A percentile compares a stretch with the other conserved stretches of the same genome.
phyloP scores from a whole-genome alignment of 2,797 vertebrate genomes.

The Bucorvus abyssinicus region DNA sequence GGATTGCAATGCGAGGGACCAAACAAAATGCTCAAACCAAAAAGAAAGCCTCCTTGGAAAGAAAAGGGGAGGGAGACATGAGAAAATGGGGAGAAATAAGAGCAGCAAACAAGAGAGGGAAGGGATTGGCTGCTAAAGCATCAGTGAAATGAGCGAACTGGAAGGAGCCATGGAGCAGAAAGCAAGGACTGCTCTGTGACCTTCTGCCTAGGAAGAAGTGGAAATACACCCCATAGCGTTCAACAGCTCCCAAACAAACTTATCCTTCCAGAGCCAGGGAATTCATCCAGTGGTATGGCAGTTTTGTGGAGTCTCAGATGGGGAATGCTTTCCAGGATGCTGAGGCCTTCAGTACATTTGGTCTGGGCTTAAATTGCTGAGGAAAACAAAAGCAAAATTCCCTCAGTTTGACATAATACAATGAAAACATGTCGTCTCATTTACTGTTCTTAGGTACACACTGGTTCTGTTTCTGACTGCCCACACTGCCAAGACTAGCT shows the following conservation, averaged over 20 bases:
- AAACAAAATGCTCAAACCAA: neutral
- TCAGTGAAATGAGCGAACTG: neutral
- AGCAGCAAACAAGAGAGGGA: neutral
- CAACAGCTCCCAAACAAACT: neutral
- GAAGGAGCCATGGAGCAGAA: neutral
- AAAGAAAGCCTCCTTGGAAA: neutral
- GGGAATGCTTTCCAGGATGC: neutral
- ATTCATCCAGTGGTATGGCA: neutral
- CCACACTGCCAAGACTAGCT: neutral
- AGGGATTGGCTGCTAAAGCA: neutral
- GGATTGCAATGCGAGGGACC: neutral
- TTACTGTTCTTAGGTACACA: neutral
- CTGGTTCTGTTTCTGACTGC: neutral
- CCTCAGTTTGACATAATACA: neutral
- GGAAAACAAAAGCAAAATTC: neutral
- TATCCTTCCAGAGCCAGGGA: neutral
- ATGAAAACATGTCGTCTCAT: neutral
- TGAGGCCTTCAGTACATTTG: neutral
- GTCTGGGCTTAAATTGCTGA: neutral
- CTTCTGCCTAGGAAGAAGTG: neutral
- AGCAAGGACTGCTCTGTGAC: neutral
- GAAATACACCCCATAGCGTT: neutral
- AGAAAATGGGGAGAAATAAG: neutral
- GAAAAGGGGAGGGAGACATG: neutral
- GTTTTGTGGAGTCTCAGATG: neutral